Conservation (phyloP, 2,888 invertebrate species). For the Diplazon laetatorius region DNA sequence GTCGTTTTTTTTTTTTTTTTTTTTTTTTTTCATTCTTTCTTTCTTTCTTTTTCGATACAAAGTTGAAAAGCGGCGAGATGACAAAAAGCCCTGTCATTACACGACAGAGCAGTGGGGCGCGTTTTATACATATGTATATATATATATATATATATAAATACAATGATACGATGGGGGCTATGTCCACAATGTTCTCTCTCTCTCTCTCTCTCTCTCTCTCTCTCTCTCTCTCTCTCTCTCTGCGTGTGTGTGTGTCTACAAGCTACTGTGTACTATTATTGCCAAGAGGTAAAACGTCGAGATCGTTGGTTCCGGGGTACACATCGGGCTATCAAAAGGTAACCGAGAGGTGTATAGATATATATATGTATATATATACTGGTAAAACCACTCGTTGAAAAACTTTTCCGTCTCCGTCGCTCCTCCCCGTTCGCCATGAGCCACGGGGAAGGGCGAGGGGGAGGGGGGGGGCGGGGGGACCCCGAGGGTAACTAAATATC, state of each 20-base stretch:
- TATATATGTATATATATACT: no score
- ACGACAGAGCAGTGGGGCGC: constrained; percentile 41
- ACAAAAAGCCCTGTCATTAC: constrained; percentile 74
- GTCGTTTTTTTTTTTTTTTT: no score
- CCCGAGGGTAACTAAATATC: constrained; percentile 74
- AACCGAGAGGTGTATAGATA: constrained; percentile 64
- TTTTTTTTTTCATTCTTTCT: no score
- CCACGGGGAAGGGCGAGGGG: constrained; percentile 28
- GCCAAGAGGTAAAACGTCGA: constrained; percentile 65
- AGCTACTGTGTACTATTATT: constrained; percentile 64
- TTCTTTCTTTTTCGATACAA: constrained; percentile 67
- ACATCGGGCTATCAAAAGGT: constrained; percentile 35
- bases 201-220: no score
- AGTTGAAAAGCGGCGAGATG: constrained; percentile 70
- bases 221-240: no score
- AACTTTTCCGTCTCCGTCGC: constrained; percentile 41
- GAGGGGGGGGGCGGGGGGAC: no score
- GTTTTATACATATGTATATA: no score
- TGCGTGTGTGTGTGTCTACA: no score
- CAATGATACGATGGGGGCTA: constrained; percentile 51
- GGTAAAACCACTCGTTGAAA: no score
- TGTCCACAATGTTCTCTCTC: neutral
- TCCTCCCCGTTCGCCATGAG: constrained; percentile 38
- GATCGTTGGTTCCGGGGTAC: constrained; percentile 57
- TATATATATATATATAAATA: no score